Evolutionary conservation across 2,888 invertebrate species (phyloP).

Genomic region (Luffia ferchaultella): DNA sequence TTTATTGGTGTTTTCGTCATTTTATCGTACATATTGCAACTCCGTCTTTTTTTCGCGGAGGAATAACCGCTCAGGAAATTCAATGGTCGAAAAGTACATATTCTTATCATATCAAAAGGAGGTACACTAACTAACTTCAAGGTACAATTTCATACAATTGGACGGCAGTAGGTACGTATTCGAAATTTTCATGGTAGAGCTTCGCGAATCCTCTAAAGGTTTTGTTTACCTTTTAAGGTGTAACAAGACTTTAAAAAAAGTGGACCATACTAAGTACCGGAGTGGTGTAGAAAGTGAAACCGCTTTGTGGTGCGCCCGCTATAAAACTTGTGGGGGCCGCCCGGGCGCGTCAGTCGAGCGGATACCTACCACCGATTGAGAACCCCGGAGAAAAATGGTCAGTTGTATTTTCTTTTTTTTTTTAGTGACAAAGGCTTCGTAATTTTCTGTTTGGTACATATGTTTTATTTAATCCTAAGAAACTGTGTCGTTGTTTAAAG

Average conservation of each 20-base stretch:
- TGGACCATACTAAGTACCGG: conserved; percentile 43
- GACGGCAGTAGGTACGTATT: too few species aligned
- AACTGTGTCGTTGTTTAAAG: conserved; percentile 15
- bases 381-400: conserved; percentile 41
- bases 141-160: too few species aligned
- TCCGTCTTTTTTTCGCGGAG: too few species aligned
- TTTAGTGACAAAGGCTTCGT: conserved; percentile 14
- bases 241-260: conserved; percentile 40
- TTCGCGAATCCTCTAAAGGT: too few species aligned
- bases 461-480: conserved; percentile 22
- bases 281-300: conserved; percentile 60
- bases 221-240: conserved; percentile 43
- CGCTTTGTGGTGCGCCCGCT: conserved; percentile 37
- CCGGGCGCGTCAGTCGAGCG: conserved; percentile 40
- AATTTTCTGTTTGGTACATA: conserved; percentile 31
- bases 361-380: background rate
- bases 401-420: conserved; percentile 37
- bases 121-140: too few species aligned
- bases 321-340: conserved; percentile 52
- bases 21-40: too few species aligned
- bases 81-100: too few species aligned
- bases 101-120: too few species aligned
- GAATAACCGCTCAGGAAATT: too few species aligned
- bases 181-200: too few species aligned
- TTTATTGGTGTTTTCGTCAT: too few species aligned